Conservation (phyloP, 2,797 vertebrate species). For the Ambastaia sidthimunki region DNA sequence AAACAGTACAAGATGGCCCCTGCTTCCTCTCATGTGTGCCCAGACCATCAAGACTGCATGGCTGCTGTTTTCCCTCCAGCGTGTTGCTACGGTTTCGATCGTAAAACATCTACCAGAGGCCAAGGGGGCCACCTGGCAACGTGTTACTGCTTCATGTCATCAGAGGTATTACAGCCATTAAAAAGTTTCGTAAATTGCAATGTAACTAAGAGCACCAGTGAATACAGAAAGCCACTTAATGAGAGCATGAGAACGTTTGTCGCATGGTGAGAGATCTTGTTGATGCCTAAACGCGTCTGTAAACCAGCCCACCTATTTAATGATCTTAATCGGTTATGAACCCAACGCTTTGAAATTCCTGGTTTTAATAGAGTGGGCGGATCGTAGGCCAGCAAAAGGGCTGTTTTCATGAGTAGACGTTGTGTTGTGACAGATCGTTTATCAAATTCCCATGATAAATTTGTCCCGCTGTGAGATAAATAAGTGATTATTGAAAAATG, state of each 20-base stretch:
- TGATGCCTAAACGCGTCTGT: background rate
- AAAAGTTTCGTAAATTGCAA: constrained; percentile 3
- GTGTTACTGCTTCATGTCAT: constrained; percentile 14
- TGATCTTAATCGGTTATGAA: constrained; percentile 38
- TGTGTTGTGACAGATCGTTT: constrained; percentile 35
- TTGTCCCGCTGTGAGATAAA: constrained; percentile 1
- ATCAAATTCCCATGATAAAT: constrained; percentile 30
- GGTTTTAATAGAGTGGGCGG: constrained; percentile 37
- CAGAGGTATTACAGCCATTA: constrained; percentile 2
- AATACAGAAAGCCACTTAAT: constrained; percentile 28
- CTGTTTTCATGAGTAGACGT: background rate
- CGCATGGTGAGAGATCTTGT: background rate
- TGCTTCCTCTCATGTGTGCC: background rate
- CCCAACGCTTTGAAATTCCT: constrained; percentile 18
- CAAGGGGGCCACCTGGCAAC: constrained; percentile 24
- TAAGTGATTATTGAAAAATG: constrained; percentile 10
- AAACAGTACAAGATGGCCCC: constrained; percentile 35
- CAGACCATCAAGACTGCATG: constrained; percentile 2
- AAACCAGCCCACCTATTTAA: constrained; percentile 43
- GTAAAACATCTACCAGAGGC: constrained; percentile 10
- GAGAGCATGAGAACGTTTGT: constrained; percentile 27
- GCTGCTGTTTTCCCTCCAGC: constrained; percentile 6
- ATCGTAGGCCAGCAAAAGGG: background rate
- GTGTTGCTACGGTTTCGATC: constrained; percentile 8
- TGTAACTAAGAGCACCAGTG: constrained; percentile 6